phyloP scores from a whole-genome alignment of 2,888 invertebrate species.

The Hoplodrina ambigua region DNA sequence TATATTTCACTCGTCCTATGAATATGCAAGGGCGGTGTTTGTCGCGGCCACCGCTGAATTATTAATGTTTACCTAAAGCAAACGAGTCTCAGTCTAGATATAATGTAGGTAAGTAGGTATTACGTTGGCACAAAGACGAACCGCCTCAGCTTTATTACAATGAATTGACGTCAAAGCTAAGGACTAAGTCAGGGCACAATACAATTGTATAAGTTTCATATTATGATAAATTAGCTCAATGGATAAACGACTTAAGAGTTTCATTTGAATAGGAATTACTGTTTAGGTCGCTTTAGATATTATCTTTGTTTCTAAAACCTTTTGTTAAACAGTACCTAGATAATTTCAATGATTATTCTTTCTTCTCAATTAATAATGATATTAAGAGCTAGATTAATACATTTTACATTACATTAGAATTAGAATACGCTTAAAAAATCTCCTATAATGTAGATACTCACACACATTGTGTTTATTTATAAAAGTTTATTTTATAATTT shows the following conservation, averaged over 20 bases:
- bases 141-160: conserved; percentile 56
- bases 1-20: conserved; percentile 65
- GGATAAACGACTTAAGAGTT: conserved; percentile 48
- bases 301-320: not conserved
- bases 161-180: conserved; percentile 56
- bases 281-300: conserved; percentile 12
- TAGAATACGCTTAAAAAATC: too few relatives aligned
- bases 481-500: too few relatives aligned
- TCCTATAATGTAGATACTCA: too few relatives aligned
- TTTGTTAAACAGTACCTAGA: not conserved
- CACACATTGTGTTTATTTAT: too few relatives aligned
- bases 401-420: too few relatives aligned
- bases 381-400: not conserved
- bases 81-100: conserved; percentile 60
- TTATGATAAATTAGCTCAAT: conserved; percentile 54
- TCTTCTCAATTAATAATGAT: not conserved
- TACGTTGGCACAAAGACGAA: conserved; percentile 55
- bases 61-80: conserved; percentile 71
- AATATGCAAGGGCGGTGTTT: conserved; percentile 68
- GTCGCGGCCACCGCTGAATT: conserved; percentile 71
- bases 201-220: conserved; percentile 58
- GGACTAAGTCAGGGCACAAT: conserved; percentile 52
- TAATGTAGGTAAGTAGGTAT: conserved; percentile 60
- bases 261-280: conserved; percentile 43
- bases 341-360: not conserved